These are phyloP conservation scores for Oreochromis tanganicae DNA, from an alignment of 2,113 vertebrate species.

Conservation along the genomic window DNA sequence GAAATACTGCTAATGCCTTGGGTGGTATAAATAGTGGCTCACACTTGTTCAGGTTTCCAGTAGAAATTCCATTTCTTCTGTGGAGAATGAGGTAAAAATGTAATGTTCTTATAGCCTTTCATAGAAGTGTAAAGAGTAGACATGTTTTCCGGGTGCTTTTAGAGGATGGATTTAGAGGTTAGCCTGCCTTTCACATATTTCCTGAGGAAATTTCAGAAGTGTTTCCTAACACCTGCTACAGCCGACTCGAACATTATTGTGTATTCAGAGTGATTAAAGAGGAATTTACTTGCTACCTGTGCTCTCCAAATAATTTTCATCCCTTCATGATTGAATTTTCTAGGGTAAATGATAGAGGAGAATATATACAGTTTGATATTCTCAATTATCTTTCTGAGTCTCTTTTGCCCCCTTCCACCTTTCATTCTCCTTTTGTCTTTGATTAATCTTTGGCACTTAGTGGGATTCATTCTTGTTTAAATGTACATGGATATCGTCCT, in stretches of 20 bases:
- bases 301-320: conserved; percentile 41
- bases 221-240: conserved; percentile 25
- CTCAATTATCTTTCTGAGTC: conserved; percentile 25
- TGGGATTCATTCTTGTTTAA: conserved; percentile 40
- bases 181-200: conserved; percentile 26
- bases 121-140: conserved; percentile 8
- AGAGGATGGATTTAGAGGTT: conserved; percentile 18
- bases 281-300: conserved; percentile 36
- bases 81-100: neutral
- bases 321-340: conserved; percentile 37
- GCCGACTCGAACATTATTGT: conserved; percentile 7
- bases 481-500: conserved; percentile 10
- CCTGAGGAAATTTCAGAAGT: conserved; percentile 8
- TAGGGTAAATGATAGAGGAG: conserved; percentile 6
- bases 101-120: neutral
- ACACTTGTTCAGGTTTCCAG: neutral
- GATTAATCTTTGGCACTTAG: conserved; percentile 52
- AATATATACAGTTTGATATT: conserved; percentile 33
- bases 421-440: conserved; percentile 38
- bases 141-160: neutral
- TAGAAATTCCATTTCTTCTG: conserved; percentile 5
- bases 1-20: neutral
- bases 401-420: conserved; percentile 18
- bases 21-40: conserved; percentile 8
- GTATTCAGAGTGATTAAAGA: conserved; percentile 37